Evolutionary conservation across 2,113 vertebrate species (phyloP), one percentile per base, ranked within the genome.

Genomic region (Carlito syrichta): DNA sequence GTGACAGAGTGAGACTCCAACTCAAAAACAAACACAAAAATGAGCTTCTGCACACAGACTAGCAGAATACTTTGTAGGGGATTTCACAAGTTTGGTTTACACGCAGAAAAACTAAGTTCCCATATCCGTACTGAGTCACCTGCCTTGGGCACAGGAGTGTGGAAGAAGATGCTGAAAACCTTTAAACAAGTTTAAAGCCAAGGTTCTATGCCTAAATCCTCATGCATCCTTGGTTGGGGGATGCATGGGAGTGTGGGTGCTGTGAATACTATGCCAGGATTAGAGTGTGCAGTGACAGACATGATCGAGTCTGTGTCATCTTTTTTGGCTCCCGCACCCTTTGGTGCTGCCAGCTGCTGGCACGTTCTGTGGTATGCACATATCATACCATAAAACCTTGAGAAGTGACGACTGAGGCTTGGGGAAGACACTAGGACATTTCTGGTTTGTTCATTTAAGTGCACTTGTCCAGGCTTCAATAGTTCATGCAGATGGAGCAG

Each of bases 51-150:
- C 5, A 32, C 5, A n/a, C 25, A 74, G 62, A 58, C 16, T 40
- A 50, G 23, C 12, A 25, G 32, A 38, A 14, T 22, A 84, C 19
- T 54, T n/a, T 25, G 10, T 40, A 35, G 25, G n/a, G 35, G 11
- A 56, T 79, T 94, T 84, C n/a, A 45, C 38, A 88, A 50, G 19
- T 81, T 52, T 93, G 63, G 4, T 81, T 74, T 73, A 69, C 86
- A 76, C 25, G 62, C 40, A 78, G 48, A 38, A 92, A 97, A 50
- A 20, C 22, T 4, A 17, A 81, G 22, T 60, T 48, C 45, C n/a
- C 7, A 2, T 63, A 38, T 50, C 27, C 13, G 20, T 56, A 63
- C 4, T 19, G 50, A 71, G 20, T 66, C 56, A 30, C 43, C 32
- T 38, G 60, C 11, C 40, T 1, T 30, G 11, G 56, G 12, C 0